These are phyloP conservation scores for Sarcophaga subvicina DNA, from an alignment of 2,888 invertebrate genomes.

Conservation along the genomic window DNA sequence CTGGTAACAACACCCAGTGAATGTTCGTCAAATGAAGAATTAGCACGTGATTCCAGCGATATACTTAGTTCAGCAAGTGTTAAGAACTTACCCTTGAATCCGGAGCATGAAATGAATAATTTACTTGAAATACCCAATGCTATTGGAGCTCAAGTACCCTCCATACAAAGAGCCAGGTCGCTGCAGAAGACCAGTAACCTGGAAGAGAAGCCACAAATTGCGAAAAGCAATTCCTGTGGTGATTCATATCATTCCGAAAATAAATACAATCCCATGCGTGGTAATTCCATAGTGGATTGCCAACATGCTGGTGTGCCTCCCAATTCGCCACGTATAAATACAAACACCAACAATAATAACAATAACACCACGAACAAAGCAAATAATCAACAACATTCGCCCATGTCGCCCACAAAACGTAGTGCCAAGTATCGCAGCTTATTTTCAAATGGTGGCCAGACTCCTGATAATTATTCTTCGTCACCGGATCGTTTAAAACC, in stretches of 20 bases:
- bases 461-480: slow-evolving; percentile 57
- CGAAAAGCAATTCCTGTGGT: slow-evolving; percentile 78
- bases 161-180: slow-evolving; percentile 77
- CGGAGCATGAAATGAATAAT: slow-evolving; percentile 74
- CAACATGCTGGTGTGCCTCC: slow-evolving; percentile 72
- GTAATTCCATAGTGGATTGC: slow-evolving; percentile 48
- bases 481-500: slow-evolving; percentile 77
- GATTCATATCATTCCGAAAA: slow-evolving; percentile 73
- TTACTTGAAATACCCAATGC: slow-evolving; percentile 74
- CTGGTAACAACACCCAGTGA: slow-evolving; percentile 74
- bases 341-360: slow-evolving; percentile 56
- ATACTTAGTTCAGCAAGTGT: slow-evolving; percentile 51
- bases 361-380: slow-evolving; percentile 48
- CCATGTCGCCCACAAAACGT: slow-evolving; percentile 76
- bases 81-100: slow-evolving; percentile 73
- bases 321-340: slow-evolving; percentile 73
- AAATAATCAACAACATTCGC: slow-evolving; percentile 69
- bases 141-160: slow-evolving; percentile 64
- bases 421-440: slow-evolving; percentile 74
- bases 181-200: slow-evolving; percentile 75
- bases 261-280: slow-evolving; percentile 59
- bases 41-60: slow-evolving; percentile 67
- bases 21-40: slow-evolving; percentile 73
- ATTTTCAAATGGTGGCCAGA: slow-evolving; percentile 69
- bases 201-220: slow-evolving; percentile 75